Conservation (phyloP, 2,113 vertebrate species). For the Cyprinodon variegatus region DNA sequence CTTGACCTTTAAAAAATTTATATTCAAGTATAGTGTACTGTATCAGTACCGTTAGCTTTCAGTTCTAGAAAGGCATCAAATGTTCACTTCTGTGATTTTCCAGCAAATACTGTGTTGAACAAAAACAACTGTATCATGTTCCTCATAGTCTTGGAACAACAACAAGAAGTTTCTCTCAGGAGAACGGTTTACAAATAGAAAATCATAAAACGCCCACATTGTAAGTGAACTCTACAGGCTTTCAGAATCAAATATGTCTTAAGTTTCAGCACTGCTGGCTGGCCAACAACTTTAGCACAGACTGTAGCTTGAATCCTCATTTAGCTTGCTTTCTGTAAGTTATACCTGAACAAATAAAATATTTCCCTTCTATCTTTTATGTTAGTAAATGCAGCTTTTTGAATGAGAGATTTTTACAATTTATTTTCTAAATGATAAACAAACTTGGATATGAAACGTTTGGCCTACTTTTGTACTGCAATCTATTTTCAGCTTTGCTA, state of each 20-base stretch:
- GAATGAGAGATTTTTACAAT: not conserved
- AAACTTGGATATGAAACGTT: constrained; percentile 13
- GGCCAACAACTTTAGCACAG: constrained; percentile 28
- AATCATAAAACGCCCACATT: constrained; percentile 61
- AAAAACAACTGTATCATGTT: constrained; percentile 49
- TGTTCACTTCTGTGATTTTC: constrained; percentile 37
- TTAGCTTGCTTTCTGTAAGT: constrained; percentile 23
- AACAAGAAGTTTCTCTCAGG: constrained; percentile 41
- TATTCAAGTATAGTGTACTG: constrained; percentile 8
- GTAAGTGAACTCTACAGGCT: constrained; percentile 48
- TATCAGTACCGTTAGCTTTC: constrained; percentile 27
- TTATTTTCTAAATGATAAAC: constrained; percentile 22
- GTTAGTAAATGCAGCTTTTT: constrained; percentile 19
- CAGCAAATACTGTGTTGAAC: constrained; percentile 50
- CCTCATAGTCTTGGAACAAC: constrained; percentile 52
- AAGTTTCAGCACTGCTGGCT: constrained; percentile 55
- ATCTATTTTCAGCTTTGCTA: constrained; percentile 20
- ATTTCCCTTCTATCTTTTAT: constrained; percentile 21
- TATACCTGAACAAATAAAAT: constrained; percentile 22
- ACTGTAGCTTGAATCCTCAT: constrained; percentile 9
- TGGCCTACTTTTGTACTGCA: constrained; percentile 6
- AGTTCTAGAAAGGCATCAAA: constrained; percentile 36
- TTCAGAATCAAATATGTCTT: constrained; percentile 45
- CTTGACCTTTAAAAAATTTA: constrained; percentile 16
- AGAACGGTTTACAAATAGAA: constrained; percentile 48